Conservation (phyloP, 2,113 vertebrate species). For the Triplophysa rosa region DNA sequence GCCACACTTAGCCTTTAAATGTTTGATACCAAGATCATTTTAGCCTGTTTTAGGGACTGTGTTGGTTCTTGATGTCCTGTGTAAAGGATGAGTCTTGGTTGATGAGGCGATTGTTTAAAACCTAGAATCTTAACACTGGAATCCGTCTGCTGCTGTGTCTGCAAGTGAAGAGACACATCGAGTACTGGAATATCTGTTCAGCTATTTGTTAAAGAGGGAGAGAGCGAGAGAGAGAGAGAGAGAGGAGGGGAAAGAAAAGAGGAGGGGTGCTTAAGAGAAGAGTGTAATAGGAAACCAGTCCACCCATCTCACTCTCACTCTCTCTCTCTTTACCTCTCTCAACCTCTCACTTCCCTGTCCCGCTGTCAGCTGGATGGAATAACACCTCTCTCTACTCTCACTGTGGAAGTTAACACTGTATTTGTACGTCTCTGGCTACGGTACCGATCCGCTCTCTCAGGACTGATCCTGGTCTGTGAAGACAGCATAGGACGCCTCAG, state of each 20-base stretch:
- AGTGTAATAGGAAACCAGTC: conserved; percentile 77
- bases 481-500: conserved; percentile 26
- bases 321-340: conserved; percentile 54
- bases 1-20: too few relatives aligned
- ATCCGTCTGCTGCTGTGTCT: neutral
- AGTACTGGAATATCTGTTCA: conserved; percentile 20
- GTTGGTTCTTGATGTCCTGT: neutral
- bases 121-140: neutral
- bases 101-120: too few relatives aligned
- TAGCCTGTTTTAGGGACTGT: too few relatives aligned
- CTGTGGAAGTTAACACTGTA: conserved; percentile 37
- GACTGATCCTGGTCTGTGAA: neutral
- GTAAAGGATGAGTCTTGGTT: too few relatives aligned
- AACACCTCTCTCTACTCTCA: conserved; percentile 49
- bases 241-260: conserved; percentile 42
- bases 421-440: conserved; percentile 5
- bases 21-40: too few relatives aligned
- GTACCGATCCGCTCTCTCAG: neutral
- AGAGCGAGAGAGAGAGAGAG: conserved; percentile 46
- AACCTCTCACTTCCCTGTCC: conserved; percentile 60
- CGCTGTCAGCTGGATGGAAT: conserved; percentile 64
- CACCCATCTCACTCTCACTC: conserved; percentile 62
- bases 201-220: conserved; percentile 25
- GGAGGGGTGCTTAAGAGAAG: conserved; percentile 47
- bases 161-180: neutral